Base-by-base conservation (phyloP, 2,113 vertebrate genomes). In the Pundamilia nyererei region DNA sequence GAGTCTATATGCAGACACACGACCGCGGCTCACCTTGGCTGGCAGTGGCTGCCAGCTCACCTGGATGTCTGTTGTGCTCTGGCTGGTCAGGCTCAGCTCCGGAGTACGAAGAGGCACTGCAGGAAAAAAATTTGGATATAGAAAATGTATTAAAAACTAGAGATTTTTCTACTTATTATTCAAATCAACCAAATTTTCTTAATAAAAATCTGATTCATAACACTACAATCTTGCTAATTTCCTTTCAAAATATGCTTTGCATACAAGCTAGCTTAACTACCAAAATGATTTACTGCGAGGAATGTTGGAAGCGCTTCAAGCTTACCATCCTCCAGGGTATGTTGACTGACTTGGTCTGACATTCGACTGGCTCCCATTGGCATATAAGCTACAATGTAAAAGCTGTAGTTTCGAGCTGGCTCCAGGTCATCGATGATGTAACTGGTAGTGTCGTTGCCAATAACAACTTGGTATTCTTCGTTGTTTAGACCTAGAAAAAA, bases 301-400 rank as follows among this genome's bases (percentile, higher is more conserved):
- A 93, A 93, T 93, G 89, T 62, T 82, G 83, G 45, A 47, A 82
- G 8, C 26, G 62, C 19, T 80, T 40, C 54, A 42, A 84, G 84
- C 97, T 97, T 96, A 99, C 99, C 98, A 55, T 99, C 98, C 95
- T 99, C 98, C 81, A 99, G 96, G 4, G 99, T 99, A 85, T 96
- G 97, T 94, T 98, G 98, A 40, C 96, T 98, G 65, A 99, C 97
- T 55, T 98, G 98, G 81, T 99, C 98, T 1, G 99, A 99, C 98
- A 99, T 99, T 91, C 98, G 98, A 91, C 98, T 99, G 89, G 99
- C 99, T 89, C 99, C 99, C 97, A 99, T 96, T 12, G 99, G 98
- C 99, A 99, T 99, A 87, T 99, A 99, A 3, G 99, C 99, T 68
- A 99, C 99, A 3, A 99, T 96, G 91, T 99, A 99, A 95, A 99